phyloP scores from a whole-genome alignment of 2,797 vertebrate genomes.

The Heterohyrax brucei region DNA sequence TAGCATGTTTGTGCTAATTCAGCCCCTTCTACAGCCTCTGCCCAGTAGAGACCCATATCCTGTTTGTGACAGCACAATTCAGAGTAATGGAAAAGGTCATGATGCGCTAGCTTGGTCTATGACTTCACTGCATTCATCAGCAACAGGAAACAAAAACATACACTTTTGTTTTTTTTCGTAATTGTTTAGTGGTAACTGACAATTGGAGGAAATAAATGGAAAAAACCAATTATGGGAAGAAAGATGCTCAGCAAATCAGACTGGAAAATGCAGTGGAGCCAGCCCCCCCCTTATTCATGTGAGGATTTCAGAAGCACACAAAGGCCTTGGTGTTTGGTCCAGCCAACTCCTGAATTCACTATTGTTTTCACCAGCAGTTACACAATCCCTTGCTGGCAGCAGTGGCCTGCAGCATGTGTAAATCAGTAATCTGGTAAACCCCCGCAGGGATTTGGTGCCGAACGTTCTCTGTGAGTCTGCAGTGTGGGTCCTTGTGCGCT shows the following conservation, averaged over 20 bases:
- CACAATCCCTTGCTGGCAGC: conserved; percentile 72
- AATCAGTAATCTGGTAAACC: conserved; percentile 62
- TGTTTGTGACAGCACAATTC: conserved; percentile 84
- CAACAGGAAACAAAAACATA: conserved; percentile 84
- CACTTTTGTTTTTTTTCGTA: conserved; percentile 73
- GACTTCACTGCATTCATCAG: conserved; percentile 83
- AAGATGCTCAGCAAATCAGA: conserved; percentile 81
- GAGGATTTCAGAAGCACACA: conserved; percentile 50
- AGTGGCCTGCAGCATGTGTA: conserved; percentile 16
- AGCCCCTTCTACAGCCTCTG: neutral
- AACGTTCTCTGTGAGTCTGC: conserved; percentile 39
- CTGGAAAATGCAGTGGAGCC: conserved; percentile 66
- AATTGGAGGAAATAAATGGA: conserved; percentile 88
- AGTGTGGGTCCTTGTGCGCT: neutral
- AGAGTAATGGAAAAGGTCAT: conserved; percentile 82
- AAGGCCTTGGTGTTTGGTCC: conserved; percentile 72
- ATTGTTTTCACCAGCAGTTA: conserved; percentile 69
- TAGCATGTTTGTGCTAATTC: conserved; percentile 68
- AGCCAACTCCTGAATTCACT: conserved; percentile 64
- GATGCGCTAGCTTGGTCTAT: conserved; percentile 75
- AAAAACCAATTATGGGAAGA: conserved; percentile 84
- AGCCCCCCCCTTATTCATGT: neutral
- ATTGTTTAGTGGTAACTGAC: conserved; percentile 88
- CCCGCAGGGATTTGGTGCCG: neutral
- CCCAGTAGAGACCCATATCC: conserved; percentile 71